phyloP scores from a whole-genome alignment of 2,113 vertebrate species.

The Melanotaenia duboulayi region DNA sequence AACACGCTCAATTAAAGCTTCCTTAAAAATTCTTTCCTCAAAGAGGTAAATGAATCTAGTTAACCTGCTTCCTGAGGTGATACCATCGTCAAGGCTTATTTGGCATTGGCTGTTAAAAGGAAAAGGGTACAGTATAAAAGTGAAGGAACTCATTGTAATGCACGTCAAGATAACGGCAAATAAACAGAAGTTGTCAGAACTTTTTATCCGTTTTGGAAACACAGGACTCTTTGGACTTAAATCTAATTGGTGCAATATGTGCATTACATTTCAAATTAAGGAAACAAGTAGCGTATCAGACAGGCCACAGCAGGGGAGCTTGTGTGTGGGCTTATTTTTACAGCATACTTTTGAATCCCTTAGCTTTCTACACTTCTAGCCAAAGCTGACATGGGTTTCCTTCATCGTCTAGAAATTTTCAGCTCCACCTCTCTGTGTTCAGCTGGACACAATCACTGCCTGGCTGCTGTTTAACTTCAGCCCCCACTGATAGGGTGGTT shows the following conservation, averaged over 20 bases:
- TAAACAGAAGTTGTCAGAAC: slow-evolving; percentile 9
- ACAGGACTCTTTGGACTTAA: slow-evolving; percentile 8
- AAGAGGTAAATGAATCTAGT: slow-evolving; percentile 62
- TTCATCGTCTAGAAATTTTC: slow-evolving; percentile 25
- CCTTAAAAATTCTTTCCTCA: slow-evolving; percentile 38
- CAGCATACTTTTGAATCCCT: slow-evolving; percentile 20
- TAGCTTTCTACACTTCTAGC: slow-evolving; percentile 26
- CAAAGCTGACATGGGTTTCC: slow-evolving; percentile 39
- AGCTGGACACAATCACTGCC: slow-evolving; percentile 39
- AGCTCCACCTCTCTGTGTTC: slow-evolving; percentile 32
- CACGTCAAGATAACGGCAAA: slow-evolving; percentile 18
- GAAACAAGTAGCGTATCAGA: slow-evolving; percentile 1
- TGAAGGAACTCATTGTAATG: slow-evolving; percentile 21
- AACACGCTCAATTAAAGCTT: slow-evolving; percentile 66
- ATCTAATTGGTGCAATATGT: slow-evolving; percentile 22
- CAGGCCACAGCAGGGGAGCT: slow-evolving; percentile 12
- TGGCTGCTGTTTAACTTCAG: slow-evolving; percentile 31
- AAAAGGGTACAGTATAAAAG: slow-evolving; percentile 23
- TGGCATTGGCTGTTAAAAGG: slow-evolving; percentile 29
- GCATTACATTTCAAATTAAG: neutral
- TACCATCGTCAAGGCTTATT: slow-evolving; percentile 48
- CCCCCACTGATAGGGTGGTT: neutral
- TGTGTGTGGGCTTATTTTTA: slow-evolving; percentile 53
- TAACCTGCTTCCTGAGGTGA: slow-evolving; percentile 48
- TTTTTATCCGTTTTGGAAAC: slow-evolving; percentile 25